Evolutionary conservation across 2,888 invertebrate species (phyloP), one percentile per base, ranked within the genome.

Genomic region (Toxonevra muliebris): DNA sequence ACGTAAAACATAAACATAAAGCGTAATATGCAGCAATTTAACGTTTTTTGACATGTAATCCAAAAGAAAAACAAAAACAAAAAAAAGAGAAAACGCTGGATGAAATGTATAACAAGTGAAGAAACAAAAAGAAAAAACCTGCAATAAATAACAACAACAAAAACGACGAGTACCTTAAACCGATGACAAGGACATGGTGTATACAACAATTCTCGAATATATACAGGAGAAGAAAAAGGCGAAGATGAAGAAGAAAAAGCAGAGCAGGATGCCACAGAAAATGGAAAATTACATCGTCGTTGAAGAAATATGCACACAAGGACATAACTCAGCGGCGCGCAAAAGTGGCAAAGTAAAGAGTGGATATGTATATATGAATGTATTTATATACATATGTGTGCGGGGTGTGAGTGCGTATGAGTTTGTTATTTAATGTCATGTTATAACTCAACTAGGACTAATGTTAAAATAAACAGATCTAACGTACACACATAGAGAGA

Each of bases 341-440:
- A 30, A 30, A 30, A 30, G 30, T 30, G 30, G 30, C 30, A 30
- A 30, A 30, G 1, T 9, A 17, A 43, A 53, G 40, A 63, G 59
- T 64, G 30, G 30, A 30, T 30, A 30, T 30, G 30, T 7, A 7
- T 7, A 30, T 4, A 30, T 30, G 7, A 4, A 4, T 30, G 30
- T 30, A 30, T 30, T 30, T 7, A 2, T n/a, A n/a, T n/a, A n/a
- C n/a, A n/a, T n/a, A n/a, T n/a, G n/a, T n/a, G n/a, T n/a, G n/a
- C n/a, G n/a, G n/a, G n/a, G n/a, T n/a, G 3, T 7, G 30, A 4
- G 30, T 30, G 30, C 7, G 30, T 30, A 7, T 30, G 30, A 17
- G 64, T 67, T 57, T 68, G 71, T 63, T 67, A 65, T 66, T 71
- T 61, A 68, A 71, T 71, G 66, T 69, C 57, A 69, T 61, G 65